Evolutionary conservation across 2,888 invertebrate genomes (phyloP), one percentile per base, ranked within the genome.

Genomic region (Metalampra italica): DNA sequence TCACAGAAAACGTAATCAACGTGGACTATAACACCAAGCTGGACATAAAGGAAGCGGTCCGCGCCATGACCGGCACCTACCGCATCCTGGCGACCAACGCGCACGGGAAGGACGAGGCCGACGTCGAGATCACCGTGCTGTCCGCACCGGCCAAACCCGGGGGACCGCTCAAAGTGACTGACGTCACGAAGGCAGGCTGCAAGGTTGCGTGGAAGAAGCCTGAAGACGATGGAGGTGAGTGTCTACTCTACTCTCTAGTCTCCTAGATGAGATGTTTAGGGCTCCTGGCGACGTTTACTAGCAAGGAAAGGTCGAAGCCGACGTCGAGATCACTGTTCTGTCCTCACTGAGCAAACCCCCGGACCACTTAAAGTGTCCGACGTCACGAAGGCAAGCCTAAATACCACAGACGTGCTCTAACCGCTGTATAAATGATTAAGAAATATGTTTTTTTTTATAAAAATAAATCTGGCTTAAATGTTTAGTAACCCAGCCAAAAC

Each of bases 121-220:
- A 97, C 29, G 96, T 98, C 9, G 98, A 98, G 84, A 93, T 98
- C 47, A 97, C 97, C 0, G 94, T 98, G n/a, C 72, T 92, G 38
- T 90, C 95, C 39, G 93, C 96, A 7, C 98, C 98, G 4, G 91
- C 94, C 53, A 95, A 93, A 68, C 98, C 98, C 1, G 94, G 94
- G 56, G 98, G 98, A 9, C 98, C 98, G 1, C 90, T 98, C 7
- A 94, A 96, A 82, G 96, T 97, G 9, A 87, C 93, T 0, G 96
- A 98, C 66, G 94, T 98, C 22, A 96, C 96, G 36, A 97, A 97
- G 79, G 94, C 94, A 60, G 94, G 96, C 47, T 96, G 96, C 79
- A 97, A 97, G 73, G 89, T 98, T 45, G 93, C 95, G 59, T 98
- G 98, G 98, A 94, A 96, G 66, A 97, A 97, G 66, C 98, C 98